Evolutionary conservation across 2,113 vertebrate genomes (phyloP), one percentile per base, ranked within the genome.

Genomic region (Hemichromis elongatus): DNA sequence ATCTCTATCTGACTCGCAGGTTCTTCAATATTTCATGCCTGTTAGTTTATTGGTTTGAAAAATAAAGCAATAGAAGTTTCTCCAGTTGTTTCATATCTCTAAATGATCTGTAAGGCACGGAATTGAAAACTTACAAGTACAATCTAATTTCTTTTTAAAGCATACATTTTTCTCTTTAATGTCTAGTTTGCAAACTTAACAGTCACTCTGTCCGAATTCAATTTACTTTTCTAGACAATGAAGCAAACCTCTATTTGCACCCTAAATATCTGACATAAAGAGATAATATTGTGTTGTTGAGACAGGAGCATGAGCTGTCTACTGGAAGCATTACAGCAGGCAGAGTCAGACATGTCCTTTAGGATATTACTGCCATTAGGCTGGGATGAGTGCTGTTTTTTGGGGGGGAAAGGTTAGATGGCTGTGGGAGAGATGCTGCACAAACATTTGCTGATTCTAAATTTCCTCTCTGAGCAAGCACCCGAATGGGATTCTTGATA

Each of bases 1-100:
- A 78, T 88, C 83, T 93, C 82, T 37, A 21, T 83, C 80, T 55
- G 79, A 28, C 87, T 92, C 84, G 50, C 55, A 26, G 84, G 47
- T 81, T 88, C 80, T 91, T 96, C 87, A 94, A 96, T 96, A 95
- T 96, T 96, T 95, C 78, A 96, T 94, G 78, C 77, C 45, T 19
- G 68, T 92, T 92, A 83, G 92, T 94, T 94, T 94, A 89, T 93
- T 94, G 86, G 83, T 92, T 93, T 89, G 87, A 77, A 84, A 83
- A 73, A 42, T 82, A 86, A 68, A 35, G 16, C 16, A 75, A 89
- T 21, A 77, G 80, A 70, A 81, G 82, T 86, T 83, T 79, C 16
- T 88, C 57, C 75, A 33, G 26, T 66, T 42, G 59, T 6, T n/a
- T 85, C 59, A 63, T 89, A 84, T 89, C 75, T 82, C 55, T 77